A percentile compares a stretch with the other conserved stretches of the same genome.
These are phyloP conservation scores for Polydrusus pterygomalis DNA, from an alignment of 2,888 invertebrate species.

Conservation along the genomic window DNA sequence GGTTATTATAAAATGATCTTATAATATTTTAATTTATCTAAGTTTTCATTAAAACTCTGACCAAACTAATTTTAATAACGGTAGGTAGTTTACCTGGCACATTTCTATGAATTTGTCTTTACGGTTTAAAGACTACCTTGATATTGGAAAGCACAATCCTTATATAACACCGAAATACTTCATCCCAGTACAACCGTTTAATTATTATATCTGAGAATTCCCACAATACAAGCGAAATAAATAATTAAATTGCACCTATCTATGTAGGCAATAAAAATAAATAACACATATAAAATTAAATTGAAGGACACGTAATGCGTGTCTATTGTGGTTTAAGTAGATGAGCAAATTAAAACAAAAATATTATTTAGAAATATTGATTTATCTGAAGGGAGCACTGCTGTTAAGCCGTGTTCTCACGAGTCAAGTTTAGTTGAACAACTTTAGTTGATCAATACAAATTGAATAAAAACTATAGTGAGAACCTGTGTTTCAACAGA, in stretches of 20 bases:
- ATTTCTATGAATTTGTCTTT: conserved; percentile 24
- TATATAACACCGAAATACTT: not conserved
- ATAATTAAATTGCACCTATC: not conserved
- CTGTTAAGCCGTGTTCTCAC: too few species aligned
- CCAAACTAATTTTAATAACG: conserved; percentile 5
- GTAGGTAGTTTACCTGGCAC: conserved; percentile 3
- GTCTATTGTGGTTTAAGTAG: too few species aligned
- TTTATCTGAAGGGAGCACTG: too few species aligned
- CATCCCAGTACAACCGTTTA: not conserved
- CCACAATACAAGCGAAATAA: not conserved
- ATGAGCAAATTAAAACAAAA: too few species aligned
- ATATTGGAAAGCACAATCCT: conserved; percentile 35
- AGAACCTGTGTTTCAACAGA: too few species aligned
- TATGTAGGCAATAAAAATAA: too few species aligned
- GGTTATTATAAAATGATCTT: not conserved
- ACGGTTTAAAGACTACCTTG: conserved; percentile 31
- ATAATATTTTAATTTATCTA: not conserved
- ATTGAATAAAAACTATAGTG: too few species aligned
- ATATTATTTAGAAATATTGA: too few species aligned
- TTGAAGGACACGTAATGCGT: too few species aligned
- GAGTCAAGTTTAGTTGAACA: too few species aligned
- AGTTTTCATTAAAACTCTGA: not conserved
- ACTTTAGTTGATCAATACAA: too few species aligned
- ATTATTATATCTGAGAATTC: not conserved
- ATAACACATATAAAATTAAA: too few species aligned